Conservation (phyloP, 1,140 invertebrate genomes). For the Drosophila ambigua region DNA sequence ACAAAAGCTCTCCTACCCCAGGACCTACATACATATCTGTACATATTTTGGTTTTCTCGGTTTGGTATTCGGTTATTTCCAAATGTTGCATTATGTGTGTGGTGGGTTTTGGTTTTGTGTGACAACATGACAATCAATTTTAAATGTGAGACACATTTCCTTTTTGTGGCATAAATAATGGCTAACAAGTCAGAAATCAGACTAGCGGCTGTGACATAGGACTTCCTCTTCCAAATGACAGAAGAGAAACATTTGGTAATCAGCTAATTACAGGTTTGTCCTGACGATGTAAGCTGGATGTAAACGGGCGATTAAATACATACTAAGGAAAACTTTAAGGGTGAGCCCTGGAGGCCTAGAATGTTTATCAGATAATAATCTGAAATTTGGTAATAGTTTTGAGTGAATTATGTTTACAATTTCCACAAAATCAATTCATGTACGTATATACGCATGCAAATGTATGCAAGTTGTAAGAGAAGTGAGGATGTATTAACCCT, state of each 20-base stretch:
- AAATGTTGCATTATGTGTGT: slow-evolving; percentile 8
- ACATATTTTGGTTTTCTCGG: slow-evolving; percentile 22
- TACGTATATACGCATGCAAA: too few species aligned
- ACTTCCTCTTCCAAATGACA: slow-evolving; percentile 6
- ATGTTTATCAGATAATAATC: too few species aligned
- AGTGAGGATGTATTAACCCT: too few species aligned
- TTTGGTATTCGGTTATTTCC: slow-evolving; percentile 28
- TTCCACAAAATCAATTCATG: too few species aligned
- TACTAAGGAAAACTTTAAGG: too few species aligned
- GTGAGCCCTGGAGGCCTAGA: too few species aligned
- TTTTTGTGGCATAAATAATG: slow-evolving; percentile 47
- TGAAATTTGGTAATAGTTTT: too few species aligned
- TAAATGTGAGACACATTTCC: slow-evolving; percentile 51
- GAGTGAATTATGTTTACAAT: too few species aligned
- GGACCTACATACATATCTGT: neutral
- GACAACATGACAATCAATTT: slow-evolving; percentile 58
- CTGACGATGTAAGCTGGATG: slow-evolving; percentile 7
- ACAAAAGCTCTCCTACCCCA: slow-evolving; percentile 52
- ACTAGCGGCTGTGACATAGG: neutral
- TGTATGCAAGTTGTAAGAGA: too few species aligned
- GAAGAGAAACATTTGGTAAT: slow-evolving; percentile 23
- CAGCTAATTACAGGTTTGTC: slow-evolving; percentile 38
- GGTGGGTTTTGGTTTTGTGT: slow-evolving; percentile 37
- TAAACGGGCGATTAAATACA: slow-evolving; percentile 1
- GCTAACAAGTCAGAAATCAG: slow-evolving; percentile 39